Evolutionary conservation across 2,113 vertebrate species (phyloP).

Genomic region (Sigmodon hispidus): DNA sequence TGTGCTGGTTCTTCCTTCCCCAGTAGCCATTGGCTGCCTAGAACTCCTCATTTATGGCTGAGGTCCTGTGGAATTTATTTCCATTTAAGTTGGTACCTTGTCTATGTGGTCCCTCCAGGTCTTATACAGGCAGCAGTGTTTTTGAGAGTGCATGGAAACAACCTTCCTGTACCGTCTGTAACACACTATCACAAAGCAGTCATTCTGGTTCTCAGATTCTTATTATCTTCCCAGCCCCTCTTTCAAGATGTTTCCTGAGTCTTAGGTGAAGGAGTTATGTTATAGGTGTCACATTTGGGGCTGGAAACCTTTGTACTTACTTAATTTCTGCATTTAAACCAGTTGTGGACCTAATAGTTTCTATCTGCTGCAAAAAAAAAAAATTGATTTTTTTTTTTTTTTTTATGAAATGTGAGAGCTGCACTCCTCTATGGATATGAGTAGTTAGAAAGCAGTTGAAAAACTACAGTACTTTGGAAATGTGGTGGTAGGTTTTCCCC

Average conservation of each 20-base stretch:
- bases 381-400: background rate
- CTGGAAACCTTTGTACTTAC: background rate
- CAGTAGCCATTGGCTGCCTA: background rate
- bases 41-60: background rate
- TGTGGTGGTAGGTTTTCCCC: background rate
- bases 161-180: background rate
- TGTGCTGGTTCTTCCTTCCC: background rate
- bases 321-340: background rate
- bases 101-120: background rate
- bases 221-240: background rate
- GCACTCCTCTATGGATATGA: background rate
- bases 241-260: too few relatives aligned
- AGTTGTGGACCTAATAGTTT: background rate
- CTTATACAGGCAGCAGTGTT: background rate
- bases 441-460: background rate
- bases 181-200: background rate
- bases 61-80: background rate
- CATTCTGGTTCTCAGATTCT: background rate
- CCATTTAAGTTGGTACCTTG: background rate
- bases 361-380: background rate
- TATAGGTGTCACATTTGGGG: too few relatives aligned
- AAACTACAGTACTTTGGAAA: background rate
- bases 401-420: background rate
- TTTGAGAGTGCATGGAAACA: background rate
- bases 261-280: too few relatives aligned